Percentiles rank a stretch among this genome's conserved stretches.
These are phyloP conservation scores for Bombylius major DNA, from an alignment of 2,888 invertebrate species.

Conservation along the genomic window DNA sequence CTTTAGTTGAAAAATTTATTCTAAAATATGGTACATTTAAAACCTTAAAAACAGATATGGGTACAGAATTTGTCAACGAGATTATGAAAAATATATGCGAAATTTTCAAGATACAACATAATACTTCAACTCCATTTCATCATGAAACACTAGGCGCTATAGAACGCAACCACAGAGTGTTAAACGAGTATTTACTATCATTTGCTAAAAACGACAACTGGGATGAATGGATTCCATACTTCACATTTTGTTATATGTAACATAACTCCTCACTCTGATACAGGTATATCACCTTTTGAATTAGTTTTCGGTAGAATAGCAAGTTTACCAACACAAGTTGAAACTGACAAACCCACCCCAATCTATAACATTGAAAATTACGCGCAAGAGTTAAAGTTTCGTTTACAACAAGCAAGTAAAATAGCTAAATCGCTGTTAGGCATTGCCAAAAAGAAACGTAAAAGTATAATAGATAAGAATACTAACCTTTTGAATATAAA, in stretches of 20 bases:
- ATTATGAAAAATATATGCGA: too few species aligned
- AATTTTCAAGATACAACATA: too few species aligned
- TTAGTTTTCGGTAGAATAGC: neutral
- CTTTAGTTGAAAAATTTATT: too few species aligned
- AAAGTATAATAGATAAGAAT: neutral
- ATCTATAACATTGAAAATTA: too few species aligned
- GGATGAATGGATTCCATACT: conserved; percentile 3
- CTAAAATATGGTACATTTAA: too few species aligned
- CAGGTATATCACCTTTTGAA: neutral
- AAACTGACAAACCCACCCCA: too few species aligned
- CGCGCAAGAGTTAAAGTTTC: too few species aligned
- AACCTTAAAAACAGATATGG: too few species aligned
- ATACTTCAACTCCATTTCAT: too few species aligned
- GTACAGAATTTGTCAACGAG: too few species aligned
- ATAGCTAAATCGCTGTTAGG: neutral
- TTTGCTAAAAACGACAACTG: conserved; percentile 3
- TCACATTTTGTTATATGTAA: conserved; percentile 1
- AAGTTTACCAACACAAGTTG: neutral
- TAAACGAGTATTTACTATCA: conserved; percentile 2
- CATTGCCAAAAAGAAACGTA: neutral
- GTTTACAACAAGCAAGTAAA: neutral
- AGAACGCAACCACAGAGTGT: neutral
- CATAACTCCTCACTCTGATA: neutral
- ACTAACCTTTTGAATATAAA: too few species aligned
- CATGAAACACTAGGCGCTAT: neutral